Evolutionary conservation across 2,797 vertebrate genomes (phyloP).

Genomic region (Rousettus madagascariensis): DNA sequence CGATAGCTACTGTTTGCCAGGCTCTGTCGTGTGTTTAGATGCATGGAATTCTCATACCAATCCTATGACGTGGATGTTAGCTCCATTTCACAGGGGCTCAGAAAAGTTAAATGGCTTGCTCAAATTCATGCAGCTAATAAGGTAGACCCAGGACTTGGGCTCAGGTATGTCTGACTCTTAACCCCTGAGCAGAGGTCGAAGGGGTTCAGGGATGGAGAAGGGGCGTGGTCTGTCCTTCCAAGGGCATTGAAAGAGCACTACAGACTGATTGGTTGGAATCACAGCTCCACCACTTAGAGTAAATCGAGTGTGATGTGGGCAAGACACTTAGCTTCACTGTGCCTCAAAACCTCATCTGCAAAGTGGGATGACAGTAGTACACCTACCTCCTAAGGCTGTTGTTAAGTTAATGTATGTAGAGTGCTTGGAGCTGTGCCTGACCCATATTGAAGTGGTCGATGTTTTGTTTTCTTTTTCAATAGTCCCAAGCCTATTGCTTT

Average conservation of each 20-base stretch:
- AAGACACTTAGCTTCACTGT: background rate
- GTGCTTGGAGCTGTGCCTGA: background rate
- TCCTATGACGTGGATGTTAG: background rate
- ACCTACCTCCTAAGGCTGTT: background rate
- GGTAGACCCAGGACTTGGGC: background rate
- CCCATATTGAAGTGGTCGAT: background rate
- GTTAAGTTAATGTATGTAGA: background rate
- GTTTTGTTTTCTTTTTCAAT: background rate
- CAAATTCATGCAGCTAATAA: background rate
- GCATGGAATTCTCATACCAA: background rate
- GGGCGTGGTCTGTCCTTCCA: background rate
- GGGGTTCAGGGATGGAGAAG: background rate
- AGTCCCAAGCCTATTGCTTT: background rate
- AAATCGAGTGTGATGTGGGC: background rate
- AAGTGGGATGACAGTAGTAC: background rate
- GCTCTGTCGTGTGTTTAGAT: background rate
- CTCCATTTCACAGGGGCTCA: background rate
- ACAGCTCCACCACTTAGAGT: background rate
- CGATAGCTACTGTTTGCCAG: background rate
- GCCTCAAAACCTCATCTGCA: background rate
- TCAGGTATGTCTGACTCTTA: background rate
- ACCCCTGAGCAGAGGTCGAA: background rate
- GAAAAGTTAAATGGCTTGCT: background rate
- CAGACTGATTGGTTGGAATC: background rate
- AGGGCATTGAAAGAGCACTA: background rate